Evolutionary conservation across 2,113 vertebrate species (phyloP), one percentile per base, ranked within the genome.

Genomic region (Picathartes gymnocephalus): DNA sequence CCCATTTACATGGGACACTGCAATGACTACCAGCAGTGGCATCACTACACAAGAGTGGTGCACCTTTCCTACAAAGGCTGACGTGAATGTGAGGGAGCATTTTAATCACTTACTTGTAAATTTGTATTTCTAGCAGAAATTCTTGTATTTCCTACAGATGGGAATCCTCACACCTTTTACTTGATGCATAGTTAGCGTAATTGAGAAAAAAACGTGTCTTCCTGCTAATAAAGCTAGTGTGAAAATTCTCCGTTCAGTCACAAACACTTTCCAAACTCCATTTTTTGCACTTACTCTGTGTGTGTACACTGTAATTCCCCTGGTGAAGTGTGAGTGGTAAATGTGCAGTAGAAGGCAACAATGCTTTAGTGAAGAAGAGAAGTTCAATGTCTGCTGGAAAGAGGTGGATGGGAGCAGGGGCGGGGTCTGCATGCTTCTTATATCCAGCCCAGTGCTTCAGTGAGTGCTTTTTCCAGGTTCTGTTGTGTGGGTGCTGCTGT

Each of bases 351-450:
- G 65, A 58, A 78, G 51, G 35, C 27, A 50, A 4, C n/a, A 35
- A 10, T 44, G 22, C n/a, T 74, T 77, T 66, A 57, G 11, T 30
- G 68, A 50, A 69, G 40, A 37, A 15, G 25, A 51, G 22, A 56
- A 37, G 44, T 35, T 37, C 44, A 28, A 6, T 19, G 30, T 61
- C 57, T 92, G 23, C 42, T 61, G 64, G 24, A 37, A 57, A 47
- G 30, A 51, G 13, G 19, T 28, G 24, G 11, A 5, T 6, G 10
- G 28, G 5, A 5, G 10, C 5, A 10, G 7, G 5, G 6, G 10
- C 5, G 13, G 7, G 27, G 27, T 33, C 9, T 3, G 0, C 45
- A 15, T 53, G 11, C 8, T 65, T 47, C 28, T 33, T 25, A 1
- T 7, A 8, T 45, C 11, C 42, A 77, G 27, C 54, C 30, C 40